Conservation (phyloP, 2,797 vertebrate genomes). For the Arnoldichthys spilopterus region DNA sequence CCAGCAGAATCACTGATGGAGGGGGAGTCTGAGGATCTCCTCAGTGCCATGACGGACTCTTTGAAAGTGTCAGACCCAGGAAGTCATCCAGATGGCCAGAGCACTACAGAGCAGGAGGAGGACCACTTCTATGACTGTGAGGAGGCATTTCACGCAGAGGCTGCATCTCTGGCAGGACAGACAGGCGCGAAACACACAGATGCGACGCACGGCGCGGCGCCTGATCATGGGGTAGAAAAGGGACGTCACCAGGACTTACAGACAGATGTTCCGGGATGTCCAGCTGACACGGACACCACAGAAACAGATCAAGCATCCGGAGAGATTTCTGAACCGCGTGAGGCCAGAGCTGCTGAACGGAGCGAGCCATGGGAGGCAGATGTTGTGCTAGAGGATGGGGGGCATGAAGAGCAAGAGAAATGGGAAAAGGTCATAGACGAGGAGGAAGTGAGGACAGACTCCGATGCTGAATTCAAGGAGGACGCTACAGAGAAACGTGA, state of each 20-base stretch:
- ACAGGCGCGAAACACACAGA: neutral
- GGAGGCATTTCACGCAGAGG: conserved; percentile 73
- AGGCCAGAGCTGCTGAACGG: conserved; percentile 13
- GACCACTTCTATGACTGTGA: conserved; percentile 87
- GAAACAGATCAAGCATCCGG: conserved; percentile 10
- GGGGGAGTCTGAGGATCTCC: conserved; percentile 20
- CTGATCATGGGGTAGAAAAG: conserved; percentile 16
- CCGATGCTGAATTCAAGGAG: conserved; percentile 69
- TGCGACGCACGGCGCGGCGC: neutral
- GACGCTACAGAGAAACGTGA: conserved; percentile 68
- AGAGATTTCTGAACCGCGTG: conserved; percentile 16
- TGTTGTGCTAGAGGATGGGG: conserved; percentile 11
- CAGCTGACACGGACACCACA: neutral
- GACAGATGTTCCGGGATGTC: conserved; percentile 25
- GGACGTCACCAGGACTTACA: neutral
- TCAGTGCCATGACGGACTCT: conserved; percentile 34
- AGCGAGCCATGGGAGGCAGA: conserved; percentile 21
- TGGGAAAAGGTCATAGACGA: conserved; percentile 64
- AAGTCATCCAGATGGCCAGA: conserved; percentile 20
- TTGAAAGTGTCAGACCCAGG: conserved; percentile 41
- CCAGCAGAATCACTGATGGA: conserved; percentile 38
- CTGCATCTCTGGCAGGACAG: conserved; percentile 10
- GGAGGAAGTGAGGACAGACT: conserved; percentile 58
- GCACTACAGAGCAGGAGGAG: conserved; percentile 65
- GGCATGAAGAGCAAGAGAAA: conserved; percentile 38